Evolutionary conservation across 1,140 invertebrate species (phyloP), one percentile per base, ranked within the genome.

Genomic region (Drosophila chauvacae): DNA sequence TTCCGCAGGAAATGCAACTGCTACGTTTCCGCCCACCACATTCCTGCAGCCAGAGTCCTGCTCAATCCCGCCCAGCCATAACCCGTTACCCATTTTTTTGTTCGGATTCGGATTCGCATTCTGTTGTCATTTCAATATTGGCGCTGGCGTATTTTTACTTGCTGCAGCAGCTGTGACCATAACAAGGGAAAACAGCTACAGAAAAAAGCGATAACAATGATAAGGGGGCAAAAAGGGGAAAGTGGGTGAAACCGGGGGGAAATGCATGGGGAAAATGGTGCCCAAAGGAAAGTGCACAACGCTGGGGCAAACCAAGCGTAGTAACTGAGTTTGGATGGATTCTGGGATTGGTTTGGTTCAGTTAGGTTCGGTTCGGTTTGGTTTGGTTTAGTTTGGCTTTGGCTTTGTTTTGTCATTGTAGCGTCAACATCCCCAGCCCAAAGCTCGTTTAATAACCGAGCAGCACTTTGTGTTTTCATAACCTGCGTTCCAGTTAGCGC

Each of bases 81-180:
- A 69, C 66, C 66, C 66, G 55, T 72, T 42, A 71, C 45, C 66
- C 66, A 53, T 42, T 71, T 70, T 58, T 68, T 71, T 59, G 62
- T 65, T 79, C 62, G 45, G 50, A 77, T 80, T 70, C 62, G 45
- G 51, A 77, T 72, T 79, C 62, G 57, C 57, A 77, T 77, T 84
- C 73, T 78, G 85, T 88, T 88, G 85, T 90, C 85, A 88, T 88
- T 88, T 88, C 85, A 90, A 88, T 88, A 88, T 88, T 88, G 85
- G 85, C 74, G 69, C 65, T 79, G 62, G 85, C 77, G 85, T 78
- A 84, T 90, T 90, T 90, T 90, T 88, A 88, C 85, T 84, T 90
- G 77, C 85, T 77, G 62, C 77, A 78, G 59, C 85, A 88, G 84
- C 84, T 88, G 85, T 63, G 84, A 68, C 84, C 80, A 66, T 80